Conservation (phyloP, 2,797 vertebrate species). For the Carcharodon carcharias region DNA sequence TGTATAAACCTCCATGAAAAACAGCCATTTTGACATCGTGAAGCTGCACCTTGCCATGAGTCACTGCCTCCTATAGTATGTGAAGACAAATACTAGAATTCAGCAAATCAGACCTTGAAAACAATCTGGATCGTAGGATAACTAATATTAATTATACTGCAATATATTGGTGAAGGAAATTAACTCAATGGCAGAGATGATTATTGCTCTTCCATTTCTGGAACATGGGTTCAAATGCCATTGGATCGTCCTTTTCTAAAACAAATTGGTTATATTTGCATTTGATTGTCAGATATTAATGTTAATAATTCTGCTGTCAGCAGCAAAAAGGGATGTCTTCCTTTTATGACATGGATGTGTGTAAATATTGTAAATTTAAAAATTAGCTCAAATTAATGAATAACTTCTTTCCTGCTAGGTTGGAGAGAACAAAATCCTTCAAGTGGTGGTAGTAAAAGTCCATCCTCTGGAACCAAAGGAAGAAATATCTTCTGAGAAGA, state of each 20-base stretch:
- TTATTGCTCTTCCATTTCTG: not conserved
- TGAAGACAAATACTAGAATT: not conserved
- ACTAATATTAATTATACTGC: not conserved
- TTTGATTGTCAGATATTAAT: not conserved
- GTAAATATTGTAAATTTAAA: not conserved
- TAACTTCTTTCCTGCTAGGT: constrained; percentile 56
- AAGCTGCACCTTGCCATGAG: not conserved
- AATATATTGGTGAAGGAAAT: not conserved
- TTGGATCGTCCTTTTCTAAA: not conserved
- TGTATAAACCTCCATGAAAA: not conserved
- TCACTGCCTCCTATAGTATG: too few relatives aligned
- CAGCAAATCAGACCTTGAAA: not conserved
- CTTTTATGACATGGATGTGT: not conserved
- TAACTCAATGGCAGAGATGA: too few relatives aligned
- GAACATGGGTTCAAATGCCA: not conserved
- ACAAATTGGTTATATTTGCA: not conserved
- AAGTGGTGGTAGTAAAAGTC: constrained; percentile 77
- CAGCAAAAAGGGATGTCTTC: not conserved
- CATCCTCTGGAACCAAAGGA: constrained; percentile 78
- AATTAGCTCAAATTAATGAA: not conserved
- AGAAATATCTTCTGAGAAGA: constrained; percentile 76
- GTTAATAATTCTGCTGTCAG: not conserved
- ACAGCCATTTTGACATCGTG: not conserved
- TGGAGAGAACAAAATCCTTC: constrained; percentile 83
- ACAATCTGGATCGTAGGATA: not conserved